Conservation (phyloP, 1,140 invertebrate species). For the Sycophila sp. region DNA sequence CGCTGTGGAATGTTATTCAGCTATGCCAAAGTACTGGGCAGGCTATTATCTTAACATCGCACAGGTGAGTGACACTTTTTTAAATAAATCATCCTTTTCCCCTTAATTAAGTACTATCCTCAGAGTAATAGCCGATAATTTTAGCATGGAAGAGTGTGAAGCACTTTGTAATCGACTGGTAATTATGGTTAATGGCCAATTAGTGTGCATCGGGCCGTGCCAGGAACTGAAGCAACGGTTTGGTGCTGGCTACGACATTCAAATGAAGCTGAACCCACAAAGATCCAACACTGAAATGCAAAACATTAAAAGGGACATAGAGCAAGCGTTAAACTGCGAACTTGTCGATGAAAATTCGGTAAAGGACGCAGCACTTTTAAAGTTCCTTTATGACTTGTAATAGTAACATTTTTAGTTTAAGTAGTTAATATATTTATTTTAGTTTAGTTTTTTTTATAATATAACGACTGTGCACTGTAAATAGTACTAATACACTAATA, state of each 20-base stretch:
- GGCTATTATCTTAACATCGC: constrained; percentile 81
- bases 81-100: neutral
- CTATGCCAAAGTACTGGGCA: constrained; percentile 72
- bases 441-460: too few species aligned
- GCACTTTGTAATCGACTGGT: constrained; percentile 85
- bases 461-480: too few species aligned
- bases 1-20: constrained; percentile 80
- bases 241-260: constrained; percentile 68
- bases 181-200: constrained; percentile 88
- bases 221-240: constrained; percentile 75
- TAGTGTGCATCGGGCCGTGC: constrained; percentile 77
- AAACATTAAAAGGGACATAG: constrained; percentile 54
- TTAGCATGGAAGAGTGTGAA: constrained; percentile 92
- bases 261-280: constrained; percentile 57
- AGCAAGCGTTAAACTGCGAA: constrained; percentile 53
- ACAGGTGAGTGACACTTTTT: constrained; percentile 67
- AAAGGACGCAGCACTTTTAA: constrained; percentile 6
- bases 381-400: too few species aligned
- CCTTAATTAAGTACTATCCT: neutral
- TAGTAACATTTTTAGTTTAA: too few species aligned
- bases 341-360: constrained; percentile 60
- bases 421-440: too few species aligned
- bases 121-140: neutral
- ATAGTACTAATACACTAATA: too few species aligned
- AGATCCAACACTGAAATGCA: constrained; percentile 42